Evolutionary conservation across 2,888 invertebrate genomes (phyloP).

Genomic region (Netelia virgata): DNA sequence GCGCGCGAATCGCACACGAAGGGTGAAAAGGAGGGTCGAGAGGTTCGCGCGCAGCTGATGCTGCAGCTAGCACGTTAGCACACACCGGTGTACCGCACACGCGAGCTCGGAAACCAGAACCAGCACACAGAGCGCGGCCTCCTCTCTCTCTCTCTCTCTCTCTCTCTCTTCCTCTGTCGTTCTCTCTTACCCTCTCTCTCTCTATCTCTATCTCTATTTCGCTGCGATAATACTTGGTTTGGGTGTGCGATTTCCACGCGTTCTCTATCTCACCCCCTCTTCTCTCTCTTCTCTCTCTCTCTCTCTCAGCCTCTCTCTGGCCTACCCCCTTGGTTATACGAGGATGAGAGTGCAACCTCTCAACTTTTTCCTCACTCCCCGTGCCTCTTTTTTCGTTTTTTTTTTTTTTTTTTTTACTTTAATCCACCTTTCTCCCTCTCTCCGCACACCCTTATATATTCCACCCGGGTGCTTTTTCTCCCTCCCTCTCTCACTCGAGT

Average conservation of each 20-base stretch:
- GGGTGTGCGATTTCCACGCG: constrained; percentile 47
- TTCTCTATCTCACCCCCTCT: constrained; percentile 30
- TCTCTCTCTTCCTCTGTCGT: neutral
- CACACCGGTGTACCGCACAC: constrained; percentile 36
- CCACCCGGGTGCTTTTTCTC: constrained; percentile 7
- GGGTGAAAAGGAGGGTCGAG: constrained; percentile 7
- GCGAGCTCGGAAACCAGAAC: constrained; percentile 36
- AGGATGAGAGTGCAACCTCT: neutral
- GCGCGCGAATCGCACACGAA: neutral
- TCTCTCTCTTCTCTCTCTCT: constrained; percentile 6
- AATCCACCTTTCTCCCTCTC: neutral
- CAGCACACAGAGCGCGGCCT: constrained; percentile 3
- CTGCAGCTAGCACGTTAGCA: constrained; percentile 54
- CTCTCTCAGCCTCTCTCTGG: neutral
- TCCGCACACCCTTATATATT: neutral
- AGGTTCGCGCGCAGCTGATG: constrained; percentile 54
- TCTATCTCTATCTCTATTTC: neutral
- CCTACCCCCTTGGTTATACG: neutral
- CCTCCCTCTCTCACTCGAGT: constrained; percentile 24
- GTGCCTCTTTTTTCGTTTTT: neutral
- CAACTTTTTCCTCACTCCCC: constrained; percentile 7
- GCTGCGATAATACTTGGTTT: constrained; percentile 22
- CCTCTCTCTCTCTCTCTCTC: constrained; percentile 13
- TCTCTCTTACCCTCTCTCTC: no score
- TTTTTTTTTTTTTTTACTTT: neutral